These are phyloP conservation scores for Nycticorax nycticorax DNA, from an alignment of 2,113 vertebrate species.

Conservation along the genomic window DNA sequence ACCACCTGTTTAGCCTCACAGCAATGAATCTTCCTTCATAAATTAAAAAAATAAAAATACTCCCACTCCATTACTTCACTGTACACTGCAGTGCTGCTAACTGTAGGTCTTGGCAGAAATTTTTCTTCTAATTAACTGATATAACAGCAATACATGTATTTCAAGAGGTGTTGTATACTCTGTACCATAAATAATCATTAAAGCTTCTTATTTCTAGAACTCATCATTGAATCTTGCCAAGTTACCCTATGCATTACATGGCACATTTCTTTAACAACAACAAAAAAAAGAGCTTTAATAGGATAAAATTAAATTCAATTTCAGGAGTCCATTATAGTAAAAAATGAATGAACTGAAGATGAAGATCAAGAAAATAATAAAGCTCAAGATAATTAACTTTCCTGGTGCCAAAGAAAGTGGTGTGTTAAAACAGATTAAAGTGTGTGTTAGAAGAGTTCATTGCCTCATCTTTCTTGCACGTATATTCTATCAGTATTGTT, in stretches of 20 bases:
- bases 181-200: neutral
- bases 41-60: neutral
- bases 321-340: neutral
- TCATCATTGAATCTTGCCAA: neutral
- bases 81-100: neutral
- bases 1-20: conserved; percentile 10
- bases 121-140: neutral
- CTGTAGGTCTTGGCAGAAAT: neutral
- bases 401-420: neutral
- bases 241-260: neutral
- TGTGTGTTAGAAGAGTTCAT: neutral
- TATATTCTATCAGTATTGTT: neutral
- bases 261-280: neutral
- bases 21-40: neutral
- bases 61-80: neutral
- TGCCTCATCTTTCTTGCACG: neutral
- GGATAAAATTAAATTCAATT: neutral
- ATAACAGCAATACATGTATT: neutral
- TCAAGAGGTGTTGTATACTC: neutral
- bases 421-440: neutral
- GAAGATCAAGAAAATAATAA: neutral
- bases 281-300: neutral
- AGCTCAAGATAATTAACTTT: neutral
- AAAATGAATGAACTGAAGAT: neutral
- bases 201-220: conserved; percentile 4